Evolutionary conservation across 2,113 vertebrate genomes (phyloP).

Genomic region (Heteronetta atricapilla): DNA sequence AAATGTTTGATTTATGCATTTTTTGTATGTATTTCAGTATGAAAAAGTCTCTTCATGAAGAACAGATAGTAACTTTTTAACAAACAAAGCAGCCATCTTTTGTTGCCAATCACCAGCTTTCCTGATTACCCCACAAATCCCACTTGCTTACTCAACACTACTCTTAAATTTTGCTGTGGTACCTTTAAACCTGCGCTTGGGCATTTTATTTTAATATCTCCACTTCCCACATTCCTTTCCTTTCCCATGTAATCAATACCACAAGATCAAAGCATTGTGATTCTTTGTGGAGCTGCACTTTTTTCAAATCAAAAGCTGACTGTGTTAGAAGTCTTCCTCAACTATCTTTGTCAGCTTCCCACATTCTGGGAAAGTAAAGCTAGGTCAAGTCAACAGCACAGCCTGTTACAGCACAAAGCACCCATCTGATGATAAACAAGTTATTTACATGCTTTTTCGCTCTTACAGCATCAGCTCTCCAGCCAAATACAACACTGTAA

Average conservation of each 20-base stretch:
- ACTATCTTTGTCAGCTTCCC: not conserved
- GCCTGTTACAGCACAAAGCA: constrained; percentile 34
- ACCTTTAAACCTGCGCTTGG: not conserved
- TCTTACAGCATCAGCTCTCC: not conserved
- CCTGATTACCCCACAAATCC: not conserved
- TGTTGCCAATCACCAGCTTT: not conserved
- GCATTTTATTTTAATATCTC: not conserved
- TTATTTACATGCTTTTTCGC: constrained; percentile 38
- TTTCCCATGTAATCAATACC: not conserved
- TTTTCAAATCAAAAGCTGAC: not conserved
- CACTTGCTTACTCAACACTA: not conserved
- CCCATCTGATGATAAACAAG: constrained; percentile 30
- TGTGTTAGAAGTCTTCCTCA: not conserved
- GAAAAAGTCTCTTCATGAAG: not conserved
- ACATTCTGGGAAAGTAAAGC: not conserved
- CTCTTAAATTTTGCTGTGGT: not conserved
- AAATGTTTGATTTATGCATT: not conserved
- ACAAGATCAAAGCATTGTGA: not conserved
- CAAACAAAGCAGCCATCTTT: not conserved
- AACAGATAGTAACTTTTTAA: not conserved
- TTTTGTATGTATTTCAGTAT: not conserved
- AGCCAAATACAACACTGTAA: constrained; percentile 33
- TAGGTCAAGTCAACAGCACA: not conserved
- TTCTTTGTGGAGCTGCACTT: not conserved
- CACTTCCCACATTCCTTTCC: not conserved